phyloP scores from a whole-genome alignment of 2,888 invertebrate genomes.

The Pelosia muscerda region DNA sequence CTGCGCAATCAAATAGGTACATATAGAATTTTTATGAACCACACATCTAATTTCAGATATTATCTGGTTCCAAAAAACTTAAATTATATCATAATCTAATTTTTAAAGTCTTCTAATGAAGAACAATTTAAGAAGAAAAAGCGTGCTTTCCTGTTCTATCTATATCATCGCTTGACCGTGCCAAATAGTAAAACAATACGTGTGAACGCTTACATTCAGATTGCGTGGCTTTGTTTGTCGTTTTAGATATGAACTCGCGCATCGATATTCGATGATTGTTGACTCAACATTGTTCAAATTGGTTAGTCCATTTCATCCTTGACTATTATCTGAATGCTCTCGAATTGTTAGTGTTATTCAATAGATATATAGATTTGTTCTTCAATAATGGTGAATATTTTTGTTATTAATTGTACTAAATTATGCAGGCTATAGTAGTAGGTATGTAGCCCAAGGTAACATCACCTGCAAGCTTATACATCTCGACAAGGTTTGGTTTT shows the following conservation, averaged over 20 bases:
- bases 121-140: not conserved
- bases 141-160: conserved; percentile 1
- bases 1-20: too few species aligned
- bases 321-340: not conserved
- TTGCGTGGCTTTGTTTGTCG: conserved; percentile 15
- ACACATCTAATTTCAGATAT: too few species aligned
- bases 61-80: too few species aligned
- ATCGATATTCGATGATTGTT: not conserved
- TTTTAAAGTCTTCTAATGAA: not conserved
- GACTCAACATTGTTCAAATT: not conserved
- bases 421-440: not conserved
- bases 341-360: not conserved
- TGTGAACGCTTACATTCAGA: conserved; percentile 20
- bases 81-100: too few species aligned
- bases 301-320: not conserved
- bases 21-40: too few species aligned
- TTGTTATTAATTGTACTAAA: too few species aligned
- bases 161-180: not conserved
- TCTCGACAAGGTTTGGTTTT: too few species aligned
- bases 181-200: conserved; percentile 32
- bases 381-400: not conserved
- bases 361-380: too few species aligned
- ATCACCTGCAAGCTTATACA: too few species aligned
- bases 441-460: not conserved
- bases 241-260: conserved; percentile 6